A percentile compares a stretch with the other conserved stretches of the same genome.
These are phyloP conservation scores for crab-eating macaque (Macaca fascicularis) DNA, from an alignment of 2,113 vertebrate species.

Conservation along the genomic window DNA sequence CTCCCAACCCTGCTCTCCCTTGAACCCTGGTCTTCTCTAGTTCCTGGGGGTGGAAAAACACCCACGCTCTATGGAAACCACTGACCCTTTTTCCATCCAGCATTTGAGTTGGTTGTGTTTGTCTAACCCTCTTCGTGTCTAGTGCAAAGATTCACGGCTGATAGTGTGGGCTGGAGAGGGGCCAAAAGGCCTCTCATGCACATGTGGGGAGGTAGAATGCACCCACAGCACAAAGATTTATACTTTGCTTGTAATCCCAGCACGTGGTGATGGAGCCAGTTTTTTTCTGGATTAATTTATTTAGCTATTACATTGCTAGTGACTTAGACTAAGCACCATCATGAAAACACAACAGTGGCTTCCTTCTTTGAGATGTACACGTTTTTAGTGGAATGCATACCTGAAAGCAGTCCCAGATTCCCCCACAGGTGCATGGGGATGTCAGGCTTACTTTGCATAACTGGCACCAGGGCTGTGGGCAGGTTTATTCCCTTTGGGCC, in stretches of 20 bases:
- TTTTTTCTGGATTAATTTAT: background rate
- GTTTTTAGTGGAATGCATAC: background rate
- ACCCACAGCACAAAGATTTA: background rate
- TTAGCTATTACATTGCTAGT: background rate
- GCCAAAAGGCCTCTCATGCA: background rate
- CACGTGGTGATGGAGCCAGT: accelerated
- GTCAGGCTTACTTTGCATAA: background rate
- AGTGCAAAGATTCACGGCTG: background rate
- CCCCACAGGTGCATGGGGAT: no score
- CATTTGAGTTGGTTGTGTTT: background rate
- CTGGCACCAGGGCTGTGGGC: background rate
- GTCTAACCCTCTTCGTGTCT: background rate
- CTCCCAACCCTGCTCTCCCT: background rate
- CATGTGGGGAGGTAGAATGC: background rate
- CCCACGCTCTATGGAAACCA: background rate
- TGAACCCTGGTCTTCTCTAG: background rate
- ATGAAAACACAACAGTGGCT: background rate
- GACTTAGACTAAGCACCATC: background rate
- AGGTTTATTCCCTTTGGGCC: background rate
- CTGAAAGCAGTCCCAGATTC: background rate
- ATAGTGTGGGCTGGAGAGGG: background rate
- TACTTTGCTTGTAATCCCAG: background rate
- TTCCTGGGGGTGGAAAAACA: background rate
- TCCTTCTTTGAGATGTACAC: background rate
- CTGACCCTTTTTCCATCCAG: no score